Evolutionary conservation across 2,113 vertebrate species (phyloP).

Genomic region (Osmerus mordax): DNA sequence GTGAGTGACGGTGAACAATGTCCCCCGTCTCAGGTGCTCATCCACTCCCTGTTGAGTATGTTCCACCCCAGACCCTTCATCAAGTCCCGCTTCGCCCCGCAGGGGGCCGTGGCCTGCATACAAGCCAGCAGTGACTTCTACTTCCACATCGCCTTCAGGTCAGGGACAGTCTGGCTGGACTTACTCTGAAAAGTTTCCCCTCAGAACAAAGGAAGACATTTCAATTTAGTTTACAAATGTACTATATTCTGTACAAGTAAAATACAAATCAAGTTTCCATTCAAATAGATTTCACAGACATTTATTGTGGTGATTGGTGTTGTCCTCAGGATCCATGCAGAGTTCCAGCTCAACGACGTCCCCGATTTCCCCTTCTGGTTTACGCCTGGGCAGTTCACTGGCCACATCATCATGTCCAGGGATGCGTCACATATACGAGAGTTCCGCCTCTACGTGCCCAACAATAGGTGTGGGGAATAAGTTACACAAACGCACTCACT

Average conservation of each 20-base stretch:
- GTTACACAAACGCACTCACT: neutral
- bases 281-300: too few species aligned
- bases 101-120: constrained; percentile 88
- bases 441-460: constrained; percentile 91
- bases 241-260: neutral
- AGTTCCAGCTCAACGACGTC: constrained; percentile 95
- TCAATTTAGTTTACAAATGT: neutral
- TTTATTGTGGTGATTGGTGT: constrained; percentile 5
- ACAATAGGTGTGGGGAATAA: constrained; percentile 76
- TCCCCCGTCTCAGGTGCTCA: constrained; percentile 73
- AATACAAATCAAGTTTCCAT: neutral
- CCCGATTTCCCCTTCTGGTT: constrained; percentile 98
- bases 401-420: constrained; percentile 87
- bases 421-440: constrained; percentile 87
- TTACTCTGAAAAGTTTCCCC: too few species aligned
- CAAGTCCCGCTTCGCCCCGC: constrained; percentile 90
- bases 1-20: too few species aligned
- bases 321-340: constrained; percentile 86
- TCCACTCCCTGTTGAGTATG: constrained; percentile 91
- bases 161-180: constrained; percentile 27
- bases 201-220: too few species aligned
- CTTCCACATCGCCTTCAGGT: constrained; percentile 90
- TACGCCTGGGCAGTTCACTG: constrained; percentile 92
- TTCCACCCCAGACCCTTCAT: constrained; percentile 93
- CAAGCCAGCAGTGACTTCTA: constrained; percentile 86